A percentile compares a stretch with the other conserved stretches of the same genome.
Evolutionary conservation across 2,113 vertebrate species (phyloP).

Genomic region (Pterocles orientalis): DNA sequence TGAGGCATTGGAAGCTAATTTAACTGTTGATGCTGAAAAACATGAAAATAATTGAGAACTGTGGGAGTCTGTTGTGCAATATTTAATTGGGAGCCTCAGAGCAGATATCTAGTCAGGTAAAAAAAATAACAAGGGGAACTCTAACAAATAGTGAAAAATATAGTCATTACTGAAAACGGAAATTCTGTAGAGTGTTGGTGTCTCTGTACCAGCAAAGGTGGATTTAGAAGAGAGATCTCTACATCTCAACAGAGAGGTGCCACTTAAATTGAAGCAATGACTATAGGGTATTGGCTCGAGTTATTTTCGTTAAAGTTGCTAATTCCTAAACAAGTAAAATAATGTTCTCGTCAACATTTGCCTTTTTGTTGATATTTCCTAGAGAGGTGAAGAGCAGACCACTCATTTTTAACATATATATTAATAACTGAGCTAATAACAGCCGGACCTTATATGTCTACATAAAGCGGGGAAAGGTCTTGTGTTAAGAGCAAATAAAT

Average conservation of each 20-base stretch:
- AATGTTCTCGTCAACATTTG: neutral
- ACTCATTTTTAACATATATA: neutral
- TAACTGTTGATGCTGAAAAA: neutral
- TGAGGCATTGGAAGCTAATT: neutral
- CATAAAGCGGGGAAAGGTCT: accelerated
- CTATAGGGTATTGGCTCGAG: neutral
- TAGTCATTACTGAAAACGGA: neutral
- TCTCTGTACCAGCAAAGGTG: neutral
- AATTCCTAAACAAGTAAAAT: neutral
- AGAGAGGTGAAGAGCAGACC: neutral
- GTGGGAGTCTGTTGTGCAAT: neutral
- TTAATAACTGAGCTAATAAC: neutral
- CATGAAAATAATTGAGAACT: neutral
- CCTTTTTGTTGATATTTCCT: neutral
- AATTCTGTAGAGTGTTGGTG: neutral
- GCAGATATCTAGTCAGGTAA: neutral
- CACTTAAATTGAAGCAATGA: neutral
- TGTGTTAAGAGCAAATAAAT: neutral
- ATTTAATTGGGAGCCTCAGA: neutral
- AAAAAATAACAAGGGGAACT: neutral
- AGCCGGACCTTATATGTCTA: neutral
- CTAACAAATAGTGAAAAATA: neutral
- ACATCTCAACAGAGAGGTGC: neutral
- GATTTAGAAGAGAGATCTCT: neutral
- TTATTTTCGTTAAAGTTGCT: neutral